Base-by-base conservation (phyloP, 1,140 invertebrate genomes). In the Solenopsis fugax region DNA sequence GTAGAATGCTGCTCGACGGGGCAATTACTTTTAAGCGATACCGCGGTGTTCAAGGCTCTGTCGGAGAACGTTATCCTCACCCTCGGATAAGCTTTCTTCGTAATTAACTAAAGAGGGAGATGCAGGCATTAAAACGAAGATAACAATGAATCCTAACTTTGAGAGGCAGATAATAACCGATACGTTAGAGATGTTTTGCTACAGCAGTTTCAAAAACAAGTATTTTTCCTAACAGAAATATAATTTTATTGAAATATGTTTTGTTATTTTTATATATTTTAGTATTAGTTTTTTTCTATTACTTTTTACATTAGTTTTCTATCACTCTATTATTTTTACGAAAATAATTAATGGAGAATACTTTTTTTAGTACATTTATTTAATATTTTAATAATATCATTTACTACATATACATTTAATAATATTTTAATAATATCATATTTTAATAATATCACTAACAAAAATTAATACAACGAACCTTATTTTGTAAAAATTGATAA, bases 21-120 rank as follows among this genome's bases (percentile, higher is more conserved):
- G 87, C 89, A 91, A 91, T 91, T 90, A 91, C 89, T 90, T 85
- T 90, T 65, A 84, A 85, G 72, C 80, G 89, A 90, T 90, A 90
- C 76, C 58, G 71, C 54, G 76, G 86, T 90, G 89, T 91, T 88
- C 88, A 86, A 80, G 80, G 64, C 76, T 88, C 58, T n/a, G 60
- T 52, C 62, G 67, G 48, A 88, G 45, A 90, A 88, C 72, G 77
- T 88, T 90, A 88, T 88, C 69, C 89, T 85, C 76, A 90, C 87
- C 81, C 85, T 73, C 71, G 52, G 90, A 89, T 89, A 87, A 80
- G 86, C 91, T 91, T 91, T 92, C 89, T 90, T 90, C 91, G 87
- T 92, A 93, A 93, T 92, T 93, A 92, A 90, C 89, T 89, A 86
- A 91, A 80, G 77, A 50, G 24, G 24, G 54, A 73, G 85, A 87